These are phyloP conservation scores for Poliocrania exsul DNA, from an alignment of 2,797 vertebrate genomes.

Conservation along the genomic window DNA sequence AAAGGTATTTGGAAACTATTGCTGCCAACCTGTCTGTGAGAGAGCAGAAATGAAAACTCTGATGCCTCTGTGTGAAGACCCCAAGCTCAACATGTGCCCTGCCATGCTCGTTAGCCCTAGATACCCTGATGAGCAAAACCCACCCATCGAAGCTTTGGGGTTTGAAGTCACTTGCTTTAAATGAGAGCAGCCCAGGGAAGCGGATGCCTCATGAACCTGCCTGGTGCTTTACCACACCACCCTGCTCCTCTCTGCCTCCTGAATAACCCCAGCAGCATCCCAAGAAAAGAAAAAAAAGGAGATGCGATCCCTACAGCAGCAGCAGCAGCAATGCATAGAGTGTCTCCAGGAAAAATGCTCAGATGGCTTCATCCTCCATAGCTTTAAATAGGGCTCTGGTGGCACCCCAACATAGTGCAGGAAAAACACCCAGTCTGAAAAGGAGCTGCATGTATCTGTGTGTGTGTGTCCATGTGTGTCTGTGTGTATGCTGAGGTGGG, in stretches of 20 bases:
- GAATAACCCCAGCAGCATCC: not conserved
- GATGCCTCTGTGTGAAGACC: not conserved
- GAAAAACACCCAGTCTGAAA: not conserved
- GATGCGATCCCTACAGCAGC: not conserved
- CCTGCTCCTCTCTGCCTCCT: not conserved
- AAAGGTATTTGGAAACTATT: constrained; percentile 14
- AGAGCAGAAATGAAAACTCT: not conserved
- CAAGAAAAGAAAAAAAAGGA: not conserved
- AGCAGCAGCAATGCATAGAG: fast-evolving
- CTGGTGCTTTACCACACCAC: not conserved
- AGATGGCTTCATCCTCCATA: not conserved
- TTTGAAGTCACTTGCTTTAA: not conserved
- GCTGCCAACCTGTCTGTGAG: not conserved
- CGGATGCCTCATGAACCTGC: not conserved
- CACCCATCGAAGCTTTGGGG: not conserved
- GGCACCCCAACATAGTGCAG: not conserved
- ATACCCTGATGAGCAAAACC: not conserved
- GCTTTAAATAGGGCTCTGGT: not conserved
- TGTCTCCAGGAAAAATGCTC: not conserved
- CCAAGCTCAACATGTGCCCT: not conserved
- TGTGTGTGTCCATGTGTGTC: not conserved
- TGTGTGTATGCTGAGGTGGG: not conserved
- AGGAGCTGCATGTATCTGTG: not conserved
- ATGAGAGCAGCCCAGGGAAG: not conserved
- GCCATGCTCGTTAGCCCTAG: not conserved